Evolutionary conservation across 2,113 vertebrate species (phyloP).

Genomic region (Erinaceus europaeus): DNA sequence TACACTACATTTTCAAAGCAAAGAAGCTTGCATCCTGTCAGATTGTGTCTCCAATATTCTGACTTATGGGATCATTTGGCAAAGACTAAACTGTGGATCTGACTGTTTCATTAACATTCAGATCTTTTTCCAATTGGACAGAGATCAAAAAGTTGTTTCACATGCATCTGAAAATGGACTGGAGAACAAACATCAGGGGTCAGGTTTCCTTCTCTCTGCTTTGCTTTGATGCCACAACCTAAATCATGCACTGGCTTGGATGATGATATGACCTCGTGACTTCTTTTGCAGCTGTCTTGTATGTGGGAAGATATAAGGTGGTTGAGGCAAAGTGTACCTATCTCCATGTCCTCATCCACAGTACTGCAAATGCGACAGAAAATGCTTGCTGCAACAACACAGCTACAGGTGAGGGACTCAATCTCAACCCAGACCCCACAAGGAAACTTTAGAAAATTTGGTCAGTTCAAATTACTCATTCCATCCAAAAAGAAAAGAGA

Average conservation of each 20-base stretch:
- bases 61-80: conserved; percentile 72
- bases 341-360: conserved; percentile 94
- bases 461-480: not conserved
- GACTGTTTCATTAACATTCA: conserved; percentile 75
- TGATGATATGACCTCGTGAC: conserved; percentile 53
- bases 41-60: conserved; percentile 59
- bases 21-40: conserved; percentile 65
- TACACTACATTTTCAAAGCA: conserved; percentile 67
- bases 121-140: conserved; percentile 76
- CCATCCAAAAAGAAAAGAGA: not conserved
- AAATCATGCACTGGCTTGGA: conserved; percentile 63
- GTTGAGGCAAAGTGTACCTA: conserved; percentile 92
- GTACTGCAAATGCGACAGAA: conserved; percentile 94
- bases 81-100: conserved; percentile 69
- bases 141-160: conserved; percentile 74
- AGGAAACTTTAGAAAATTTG: not conserved
- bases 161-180: conserved; percentile 72
- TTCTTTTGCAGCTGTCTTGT: conserved; percentile 92
- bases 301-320: conserved; percentile 99
- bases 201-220: conserved; percentile 69
- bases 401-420: conserved; percentile 90
- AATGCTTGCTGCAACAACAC: conserved; percentile 93
- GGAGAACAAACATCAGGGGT: conserved; percentile 67
- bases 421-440: not conserved
- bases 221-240: conserved; percentile 69